Conservation (phyloP, 2,113 vertebrate genomes). For the Plecturocebus donacophilus region DNA sequence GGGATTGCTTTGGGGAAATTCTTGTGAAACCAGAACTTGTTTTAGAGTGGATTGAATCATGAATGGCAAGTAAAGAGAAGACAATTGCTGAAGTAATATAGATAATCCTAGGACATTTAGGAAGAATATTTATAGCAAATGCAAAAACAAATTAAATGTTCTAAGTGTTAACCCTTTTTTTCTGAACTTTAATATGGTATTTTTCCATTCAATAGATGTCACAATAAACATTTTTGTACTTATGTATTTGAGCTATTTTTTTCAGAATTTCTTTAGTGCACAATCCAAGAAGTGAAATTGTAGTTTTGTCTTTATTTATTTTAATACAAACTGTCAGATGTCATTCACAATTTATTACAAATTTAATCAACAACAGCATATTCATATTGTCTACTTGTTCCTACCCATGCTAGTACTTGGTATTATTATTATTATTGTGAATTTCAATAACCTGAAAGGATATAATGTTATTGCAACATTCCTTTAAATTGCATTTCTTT, state of each 20-base stretch:
- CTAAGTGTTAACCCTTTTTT: not conserved
- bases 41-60: not conserved
- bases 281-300: not conserved
- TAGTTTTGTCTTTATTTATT: not conserved
- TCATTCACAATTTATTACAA: not conserved
- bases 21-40: not conserved
- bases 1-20: not conserved
- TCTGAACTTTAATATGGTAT: not conserved
- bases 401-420: not conserved
- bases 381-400: not conserved
- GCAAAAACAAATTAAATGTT: not conserved
- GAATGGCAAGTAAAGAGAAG: not conserved
- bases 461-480: not conserved
- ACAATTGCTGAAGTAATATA: not conserved
- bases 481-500: not conserved
- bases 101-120: not conserved
- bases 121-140: not conserved
- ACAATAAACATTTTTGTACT: not conserved
- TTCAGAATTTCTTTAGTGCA: not conserved
- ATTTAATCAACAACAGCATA: not conserved
- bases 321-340: not conserved
- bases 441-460: not conserved
- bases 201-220: not conserved
- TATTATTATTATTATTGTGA: not conserved
- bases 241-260: not conserved